Base-by-base conservation (phyloP, 2,888 invertebrate genomes). In the Anthophora plumipes region DNA sequence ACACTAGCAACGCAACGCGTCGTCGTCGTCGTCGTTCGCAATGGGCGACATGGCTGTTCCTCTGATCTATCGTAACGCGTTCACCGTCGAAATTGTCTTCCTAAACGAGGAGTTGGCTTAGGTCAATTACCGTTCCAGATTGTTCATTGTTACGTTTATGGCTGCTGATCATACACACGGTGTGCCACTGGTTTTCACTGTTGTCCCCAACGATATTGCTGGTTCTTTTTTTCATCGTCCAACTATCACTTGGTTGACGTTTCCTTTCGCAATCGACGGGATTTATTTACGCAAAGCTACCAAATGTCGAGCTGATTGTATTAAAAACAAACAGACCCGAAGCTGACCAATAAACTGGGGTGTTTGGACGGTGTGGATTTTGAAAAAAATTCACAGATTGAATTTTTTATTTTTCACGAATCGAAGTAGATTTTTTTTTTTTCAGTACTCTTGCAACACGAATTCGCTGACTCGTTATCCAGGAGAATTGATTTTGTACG, bases 91-190 rank as follows among this genome's bases (percentile, higher is more conserved):
- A 82, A 82, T 77, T 73, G 77, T 77, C 77, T 70, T 41, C 20
- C 46, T 48, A 66, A 69, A 69, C 25, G 69, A 73, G n/a, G 52
- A 68, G 64, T 82, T 55, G 75, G 75, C 55, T 39, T 59, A 64
- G 71, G 67, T 75, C 71, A 54, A 81, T 80, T 76, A 76, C 64
- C 64, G 68, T 76, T 72, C 59, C 76, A 50, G 50, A 76, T 64
- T 76, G 64, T 66, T 61, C 71, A 37, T 61, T 61, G 74, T 69
- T 57, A 54, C 74, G 61, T 57, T 81, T 63, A 74, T 71, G 59
- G 39, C 2, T 11, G 41, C 31, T 5, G 67, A 79, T 80, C 72
- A 60, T 72, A 72, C 50, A 52, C 22, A 5, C 31, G 31, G 31
- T 31, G 17, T 31, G 39, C 9, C n/a, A 41, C 46, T 4, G 25